phyloP scores from a whole-genome alignment of 2,888 invertebrate genomes.

The Acleris holmiana region DNA sequence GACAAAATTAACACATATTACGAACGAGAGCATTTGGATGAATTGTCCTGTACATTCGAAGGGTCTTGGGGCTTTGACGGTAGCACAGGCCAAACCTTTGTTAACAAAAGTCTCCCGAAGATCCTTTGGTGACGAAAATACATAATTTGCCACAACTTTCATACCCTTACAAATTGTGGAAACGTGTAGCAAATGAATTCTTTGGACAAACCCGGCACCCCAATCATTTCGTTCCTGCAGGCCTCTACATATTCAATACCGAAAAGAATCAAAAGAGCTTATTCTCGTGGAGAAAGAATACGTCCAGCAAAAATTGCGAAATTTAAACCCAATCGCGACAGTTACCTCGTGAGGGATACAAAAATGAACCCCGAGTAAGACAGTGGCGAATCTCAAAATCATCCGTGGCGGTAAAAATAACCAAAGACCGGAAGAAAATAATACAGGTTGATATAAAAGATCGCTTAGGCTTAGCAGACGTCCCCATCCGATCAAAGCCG shows the following conservation, averaged over 20 bases:
- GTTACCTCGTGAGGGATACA: conserved; percentile 11
- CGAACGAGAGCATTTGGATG: not conserved
- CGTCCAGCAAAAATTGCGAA: not conserved
- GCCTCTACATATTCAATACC: conserved; percentile 18
- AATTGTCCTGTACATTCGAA: conserved; percentile 1
- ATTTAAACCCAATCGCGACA: conserved; percentile 8
- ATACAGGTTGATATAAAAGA: too few species aligned
- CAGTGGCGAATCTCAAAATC: too few species aligned
- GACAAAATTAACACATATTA: not conserved
- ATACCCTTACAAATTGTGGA: not conserved
- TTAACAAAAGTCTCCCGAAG: not conserved
- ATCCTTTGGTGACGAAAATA: conserved; percentile 1
- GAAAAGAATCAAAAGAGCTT: conserved; percentile 14
- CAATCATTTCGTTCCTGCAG: conserved; percentile 16
- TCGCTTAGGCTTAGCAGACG: too few species aligned
- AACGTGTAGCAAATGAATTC: conserved; percentile 10
- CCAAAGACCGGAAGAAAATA: too few species aligned
- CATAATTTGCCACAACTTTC: not conserved
- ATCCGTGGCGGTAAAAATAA: too few species aligned
- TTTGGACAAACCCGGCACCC: conserved; percentile 9
- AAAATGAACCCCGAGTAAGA: too few species aligned
- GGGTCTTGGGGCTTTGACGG: conserved; percentile 3
- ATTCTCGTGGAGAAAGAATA: conserved; percentile 1
- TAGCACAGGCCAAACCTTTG: conserved; percentile 2
- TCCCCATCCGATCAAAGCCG: too few species aligned